Evolutionary conservation across 2,113 vertebrate species (phyloP).

Genomic region (Ailuropoda melanoleuca): DNA sequence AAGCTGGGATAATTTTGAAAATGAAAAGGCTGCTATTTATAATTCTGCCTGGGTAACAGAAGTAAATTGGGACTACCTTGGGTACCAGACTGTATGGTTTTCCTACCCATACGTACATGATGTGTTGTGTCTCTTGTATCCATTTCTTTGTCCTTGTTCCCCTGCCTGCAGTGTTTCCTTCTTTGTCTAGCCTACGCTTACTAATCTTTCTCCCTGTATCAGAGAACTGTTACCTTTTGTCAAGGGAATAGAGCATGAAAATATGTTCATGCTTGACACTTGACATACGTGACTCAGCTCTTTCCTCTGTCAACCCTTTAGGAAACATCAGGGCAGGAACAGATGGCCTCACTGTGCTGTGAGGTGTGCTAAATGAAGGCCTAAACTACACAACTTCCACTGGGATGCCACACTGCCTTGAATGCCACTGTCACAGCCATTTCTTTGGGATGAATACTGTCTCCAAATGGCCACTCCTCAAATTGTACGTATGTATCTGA

Average conservation of each 20-base stretch:
- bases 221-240: slow-evolving; percentile 11
- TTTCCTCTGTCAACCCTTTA: slow-evolving; percentile 17
- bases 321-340: slow-evolving; percentile 38
- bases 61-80: neutral
- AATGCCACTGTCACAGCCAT: neutral
- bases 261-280: slow-evolving; percentile 18
- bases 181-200: neutral
- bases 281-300: slow-evolving; percentile 9
- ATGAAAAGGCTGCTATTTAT: neutral
- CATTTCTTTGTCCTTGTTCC: neutral
- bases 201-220: neutral
- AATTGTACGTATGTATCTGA: slow-evolving; percentile 44
- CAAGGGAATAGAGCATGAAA: neutral
- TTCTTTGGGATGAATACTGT: slow-evolving; percentile 37
- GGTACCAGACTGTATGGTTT: neutral
- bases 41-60: neutral
- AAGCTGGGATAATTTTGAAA: slow-evolving; percentile 17
- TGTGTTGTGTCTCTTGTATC: neutral
- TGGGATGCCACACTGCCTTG: slow-evolving; percentile 21
- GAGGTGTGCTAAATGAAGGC: slow-evolving; percentile 6
- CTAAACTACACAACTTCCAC: slow-evolving; percentile 43
- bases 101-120: neutral
- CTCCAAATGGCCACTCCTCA: slow-evolving; percentile 56
- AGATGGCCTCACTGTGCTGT: slow-evolving; percentile 45
- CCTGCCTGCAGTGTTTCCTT: neutral